Conservation (phyloP, 2,797 vertebrate species). For the Bradypus variegatus region DNA sequence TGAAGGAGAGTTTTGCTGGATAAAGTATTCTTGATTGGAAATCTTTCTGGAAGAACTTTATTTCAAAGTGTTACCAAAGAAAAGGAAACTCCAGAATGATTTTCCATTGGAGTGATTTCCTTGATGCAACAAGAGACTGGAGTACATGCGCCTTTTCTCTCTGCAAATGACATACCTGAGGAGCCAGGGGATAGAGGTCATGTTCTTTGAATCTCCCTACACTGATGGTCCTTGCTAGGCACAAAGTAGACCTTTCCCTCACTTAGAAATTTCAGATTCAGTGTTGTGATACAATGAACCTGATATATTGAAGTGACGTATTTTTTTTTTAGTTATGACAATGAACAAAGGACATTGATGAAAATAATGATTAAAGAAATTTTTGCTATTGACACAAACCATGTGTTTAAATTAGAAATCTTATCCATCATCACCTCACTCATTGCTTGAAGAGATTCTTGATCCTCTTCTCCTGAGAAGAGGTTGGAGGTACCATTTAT, state of each 20-base stretch:
- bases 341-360: neutral
- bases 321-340: neutral
- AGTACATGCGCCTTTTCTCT: neutral
- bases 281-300: neutral
- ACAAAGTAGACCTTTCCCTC: neutral
- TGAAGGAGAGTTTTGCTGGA: too few relatives aligned
- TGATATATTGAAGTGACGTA: neutral
- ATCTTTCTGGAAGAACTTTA: neutral
- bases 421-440: neutral
- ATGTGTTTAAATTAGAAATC: constrained; percentile 4
- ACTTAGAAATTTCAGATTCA: neutral
- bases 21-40: too few relatives aligned
- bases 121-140: neutral
- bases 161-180: neutral
- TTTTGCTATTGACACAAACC: neutral
- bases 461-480: neutral
- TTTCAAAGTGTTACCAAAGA: constrained; percentile 12
- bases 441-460: neutral
- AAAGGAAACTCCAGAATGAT: neutral
- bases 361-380: neutral
- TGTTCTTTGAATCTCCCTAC: neutral
- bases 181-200: neutral
- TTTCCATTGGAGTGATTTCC: neutral
- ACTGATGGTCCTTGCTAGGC: neutral
- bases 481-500: neutral